Percentiles rank a stretch among this genome's conserved stretches.
These are phyloP conservation scores for Leptinotarsa tumamoca DNA, from an alignment of 2,888 invertebrate species.

Conservation along the genomic window DNA sequence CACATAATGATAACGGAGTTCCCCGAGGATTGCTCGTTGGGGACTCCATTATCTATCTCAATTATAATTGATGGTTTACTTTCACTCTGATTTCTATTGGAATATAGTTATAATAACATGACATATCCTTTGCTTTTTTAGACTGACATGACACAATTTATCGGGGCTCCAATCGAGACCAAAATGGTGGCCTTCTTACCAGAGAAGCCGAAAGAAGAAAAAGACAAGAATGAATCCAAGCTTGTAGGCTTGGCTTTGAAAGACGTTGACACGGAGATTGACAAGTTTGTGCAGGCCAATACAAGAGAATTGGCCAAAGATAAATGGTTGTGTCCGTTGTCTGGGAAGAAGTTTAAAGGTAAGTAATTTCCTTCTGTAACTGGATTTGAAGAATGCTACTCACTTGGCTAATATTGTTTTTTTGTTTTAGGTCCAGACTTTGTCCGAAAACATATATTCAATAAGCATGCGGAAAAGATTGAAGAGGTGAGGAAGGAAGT, in stretches of 20 bases:
- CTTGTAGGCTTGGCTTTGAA: slow-evolving; percentile 62
- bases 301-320: slow-evolving; percentile 97
- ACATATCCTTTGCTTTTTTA: slow-evolving; percentile 54
- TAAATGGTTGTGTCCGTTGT: slow-evolving; percentile 98
- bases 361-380: slow-evolving; percentile 21
- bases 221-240: slow-evolving; percentile 70
- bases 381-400: neutral
- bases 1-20: too few relatives aligned
- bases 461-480: slow-evolving; percentile 96
- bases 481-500: slow-evolving; percentile 98
- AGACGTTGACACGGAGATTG: slow-evolving; percentile 80
- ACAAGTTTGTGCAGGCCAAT: slow-evolving; percentile 95
- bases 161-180: slow-evolving; percentile 86
- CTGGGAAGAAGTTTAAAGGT: slow-evolving; percentile 97
- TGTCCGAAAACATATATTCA: slow-evolving; percentile 97
- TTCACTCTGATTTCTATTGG: neutral
- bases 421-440: slow-evolving; percentile 85
- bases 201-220: slow-evolving; percentile 79
- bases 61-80: too few relatives aligned
- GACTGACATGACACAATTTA: slow-evolving; percentile 78
- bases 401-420: too few relatives aligned
- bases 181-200: slow-evolving; percentile 92
- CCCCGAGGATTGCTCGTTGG: too few relatives aligned
- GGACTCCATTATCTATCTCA: too few relatives aligned
- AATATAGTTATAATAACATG: neutral